Conservation (phyloP, 2,888 invertebrate genomes). For the Meteorus cinctellus region DNA sequence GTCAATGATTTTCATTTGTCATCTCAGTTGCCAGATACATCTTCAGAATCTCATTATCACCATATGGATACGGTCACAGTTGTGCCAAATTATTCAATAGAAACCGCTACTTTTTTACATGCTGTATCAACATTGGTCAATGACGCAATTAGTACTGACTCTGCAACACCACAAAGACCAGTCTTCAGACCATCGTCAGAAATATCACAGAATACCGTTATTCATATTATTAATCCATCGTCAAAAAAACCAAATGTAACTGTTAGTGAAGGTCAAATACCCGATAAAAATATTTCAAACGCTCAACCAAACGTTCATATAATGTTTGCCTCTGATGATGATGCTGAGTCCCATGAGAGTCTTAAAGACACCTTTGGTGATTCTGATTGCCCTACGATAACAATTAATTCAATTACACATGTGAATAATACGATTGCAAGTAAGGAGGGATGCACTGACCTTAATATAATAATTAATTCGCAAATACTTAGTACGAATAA, state of each 20-base stretch:
- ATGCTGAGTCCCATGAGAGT: conserved; percentile 46
- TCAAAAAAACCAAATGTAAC: conserved; percentile 61
- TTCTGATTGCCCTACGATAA: conserved; percentile 67
- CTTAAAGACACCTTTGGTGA: conserved; percentile 37
- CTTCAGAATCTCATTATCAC: neutral
- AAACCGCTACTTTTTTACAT: conserved; percentile 23
- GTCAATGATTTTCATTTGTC: conserved; percentile 34
- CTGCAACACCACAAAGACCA: conserved; percentile 37
- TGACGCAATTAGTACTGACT: conserved; percentile 41
- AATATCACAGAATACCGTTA: conserved; percentile 66
- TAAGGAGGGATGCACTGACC: conserved; percentile 81
- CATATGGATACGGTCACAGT: neutral
- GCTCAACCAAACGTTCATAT: conserved; percentile 65
- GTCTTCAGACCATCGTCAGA: conserved; percentile 58
- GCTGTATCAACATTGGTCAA: conserved; percentile 30
- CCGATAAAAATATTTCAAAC: conserved; percentile 37
- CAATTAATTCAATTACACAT: conserved; percentile 69
- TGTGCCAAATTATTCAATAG: conserved; percentile 13
- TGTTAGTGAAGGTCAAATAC: conserved; percentile 48
- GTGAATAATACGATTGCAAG: conserved; percentile 73
- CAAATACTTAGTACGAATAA: conserved; percentile 79
- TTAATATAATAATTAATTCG: conserved; percentile 82
- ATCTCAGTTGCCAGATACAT: neutral
- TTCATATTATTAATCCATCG: conserved; percentile 64
- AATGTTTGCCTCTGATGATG: conserved; percentile 62